phyloP scores from a whole-genome alignment of 1,140 invertebrate species.

The Druon quercuslanigerum region DNA sequence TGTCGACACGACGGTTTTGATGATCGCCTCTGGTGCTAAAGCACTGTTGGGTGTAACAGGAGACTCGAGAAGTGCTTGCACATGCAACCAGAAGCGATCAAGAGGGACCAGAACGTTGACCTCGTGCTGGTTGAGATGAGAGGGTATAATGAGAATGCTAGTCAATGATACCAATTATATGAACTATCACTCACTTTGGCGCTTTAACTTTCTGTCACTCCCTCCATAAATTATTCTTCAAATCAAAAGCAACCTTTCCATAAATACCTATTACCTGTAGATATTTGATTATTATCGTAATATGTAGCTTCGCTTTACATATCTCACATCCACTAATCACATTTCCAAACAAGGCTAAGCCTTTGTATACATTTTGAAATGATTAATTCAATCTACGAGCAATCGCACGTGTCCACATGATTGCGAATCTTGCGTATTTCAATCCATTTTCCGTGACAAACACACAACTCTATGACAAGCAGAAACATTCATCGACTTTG shows the following conservation, averaged over 20 bases:
- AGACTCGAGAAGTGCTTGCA: slow-evolving; percentile 24
- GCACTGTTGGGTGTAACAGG: slow-evolving; percentile 22
- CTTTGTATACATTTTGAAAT: too few relatives aligned
- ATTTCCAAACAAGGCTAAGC: too few relatives aligned
- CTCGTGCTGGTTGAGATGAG: neutral
- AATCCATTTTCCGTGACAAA: slow-evolving; percentile 5
- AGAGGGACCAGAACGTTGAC: slow-evolving; percentile 28
- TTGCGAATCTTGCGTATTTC: too few relatives aligned
- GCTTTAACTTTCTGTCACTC: neutral
- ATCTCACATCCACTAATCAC: too few relatives aligned
- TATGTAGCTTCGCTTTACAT: too few relatives aligned
- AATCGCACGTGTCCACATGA: too few relatives aligned
- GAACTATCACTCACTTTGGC: neutral
- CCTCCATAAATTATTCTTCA: too few relatives aligned
- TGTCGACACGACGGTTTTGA: slow-evolving; percentile 19
- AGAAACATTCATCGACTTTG: slow-evolving; percentile 24
- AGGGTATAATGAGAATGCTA: slow-evolving; percentile 27
- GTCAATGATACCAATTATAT: slow-evolving; percentile 13
- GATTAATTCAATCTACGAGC: too few relatives aligned
- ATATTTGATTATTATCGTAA: too few relatives aligned
- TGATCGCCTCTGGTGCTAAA: slow-evolving; percentile 27
- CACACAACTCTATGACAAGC: slow-evolving; percentile 18
- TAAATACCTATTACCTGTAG: too few relatives aligned
- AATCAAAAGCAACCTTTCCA: too few relatives aligned
- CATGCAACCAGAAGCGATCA: slow-evolving; percentile 29